phyloP scores from a whole-genome alignment of 2,888 invertebrate genomes.

The Caenorhabditis japonica region DNA sequence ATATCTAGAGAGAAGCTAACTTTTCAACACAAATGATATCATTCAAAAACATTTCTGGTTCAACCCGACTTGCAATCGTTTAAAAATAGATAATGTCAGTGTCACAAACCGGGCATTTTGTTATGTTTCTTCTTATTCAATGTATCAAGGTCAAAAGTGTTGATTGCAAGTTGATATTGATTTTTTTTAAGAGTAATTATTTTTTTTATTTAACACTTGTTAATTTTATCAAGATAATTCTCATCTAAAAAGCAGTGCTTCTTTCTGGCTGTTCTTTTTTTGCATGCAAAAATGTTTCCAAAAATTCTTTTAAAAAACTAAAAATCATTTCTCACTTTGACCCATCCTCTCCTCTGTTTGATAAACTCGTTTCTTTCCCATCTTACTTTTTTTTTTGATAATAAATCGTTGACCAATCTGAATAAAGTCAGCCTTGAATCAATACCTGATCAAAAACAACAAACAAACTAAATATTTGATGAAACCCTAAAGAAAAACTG shows the following conservation, averaged over 20 bases:
- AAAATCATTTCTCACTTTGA: neutral
- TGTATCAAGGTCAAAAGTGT: conserved; percentile 27
- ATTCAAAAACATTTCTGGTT: conserved; percentile 26
- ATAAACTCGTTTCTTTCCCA: conserved; percentile 9
- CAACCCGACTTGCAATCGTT: conserved; percentile 5
- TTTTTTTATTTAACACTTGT: no score
- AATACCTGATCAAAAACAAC: neutral
- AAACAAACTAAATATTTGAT: neutral
- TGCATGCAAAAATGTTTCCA: no score
- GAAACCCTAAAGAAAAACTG: neutral
- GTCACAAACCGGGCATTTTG: conserved; percentile 39
- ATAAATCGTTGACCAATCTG: conserved; percentile 30
- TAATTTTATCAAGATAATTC: no score
- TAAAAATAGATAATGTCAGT: conserved; percentile 38
- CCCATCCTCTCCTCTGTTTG: neutral
- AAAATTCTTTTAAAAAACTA: no score
- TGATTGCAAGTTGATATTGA: conserved; percentile 19
- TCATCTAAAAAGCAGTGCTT: no score
- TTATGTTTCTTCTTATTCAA: conserved; percentile 18
- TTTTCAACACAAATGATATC: conserved; percentile 2
- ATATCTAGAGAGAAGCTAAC: conserved; percentile 20
- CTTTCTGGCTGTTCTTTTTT: no score
- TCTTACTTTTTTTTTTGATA: neutral
- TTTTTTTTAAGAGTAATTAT: no score
- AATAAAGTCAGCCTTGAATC: no score